A percentile compares a stretch with the other conserved stretches of the same genome.
Evolutionary conservation across 2,888 invertebrate species (phyloP).

Genomic region (Ctena decussata): DNA sequence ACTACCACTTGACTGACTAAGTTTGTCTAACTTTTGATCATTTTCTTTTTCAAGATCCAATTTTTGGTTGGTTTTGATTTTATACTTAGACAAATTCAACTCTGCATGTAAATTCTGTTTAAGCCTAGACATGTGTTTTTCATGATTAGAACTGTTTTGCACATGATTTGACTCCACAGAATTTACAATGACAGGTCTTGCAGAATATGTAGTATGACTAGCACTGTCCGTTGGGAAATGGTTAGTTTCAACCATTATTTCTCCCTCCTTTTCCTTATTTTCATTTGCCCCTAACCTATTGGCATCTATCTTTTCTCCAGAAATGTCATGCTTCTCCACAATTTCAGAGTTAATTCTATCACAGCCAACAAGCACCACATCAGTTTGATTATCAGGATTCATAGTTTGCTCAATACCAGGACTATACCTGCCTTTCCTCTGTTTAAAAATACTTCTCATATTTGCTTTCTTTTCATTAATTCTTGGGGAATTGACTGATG

Average conservation of each 20-base stretch:
- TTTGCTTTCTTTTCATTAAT: conserved; percentile 59
- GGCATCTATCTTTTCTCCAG: no score
- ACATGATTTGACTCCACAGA: background rate
- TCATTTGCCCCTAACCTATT: no score
- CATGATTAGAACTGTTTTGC: background rate
- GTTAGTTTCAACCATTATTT: background rate
- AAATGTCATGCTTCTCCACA: background rate
- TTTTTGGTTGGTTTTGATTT: conserved; percentile 15
- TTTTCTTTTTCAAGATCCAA: background rate
- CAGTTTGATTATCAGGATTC: background rate
- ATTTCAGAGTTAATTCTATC: background rate
- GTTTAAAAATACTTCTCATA: conserved; percentile 65
- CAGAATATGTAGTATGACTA: conserved; percentile 14
- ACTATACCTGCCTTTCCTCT: conserved; percentile 67
- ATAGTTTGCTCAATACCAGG: conserved; percentile 18
- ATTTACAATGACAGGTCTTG: conserved; percentile 31
- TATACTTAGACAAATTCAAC: conserved; percentile 52
- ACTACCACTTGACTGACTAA: background rate
- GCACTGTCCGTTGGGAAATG: conserved; percentile 12
- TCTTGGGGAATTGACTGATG: conserved; percentile 52
- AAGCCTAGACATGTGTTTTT: conserved; percentile 35
- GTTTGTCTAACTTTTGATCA: background rate
- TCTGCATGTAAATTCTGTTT: conserved; percentile 39
- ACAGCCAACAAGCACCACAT: background rate
- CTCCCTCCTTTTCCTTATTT: background rate